Evolutionary conservation across 2,113 vertebrate genomes (phyloP), one percentile per base, ranked within the genome.

Genomic region (Platycercus adscitus): DNA sequence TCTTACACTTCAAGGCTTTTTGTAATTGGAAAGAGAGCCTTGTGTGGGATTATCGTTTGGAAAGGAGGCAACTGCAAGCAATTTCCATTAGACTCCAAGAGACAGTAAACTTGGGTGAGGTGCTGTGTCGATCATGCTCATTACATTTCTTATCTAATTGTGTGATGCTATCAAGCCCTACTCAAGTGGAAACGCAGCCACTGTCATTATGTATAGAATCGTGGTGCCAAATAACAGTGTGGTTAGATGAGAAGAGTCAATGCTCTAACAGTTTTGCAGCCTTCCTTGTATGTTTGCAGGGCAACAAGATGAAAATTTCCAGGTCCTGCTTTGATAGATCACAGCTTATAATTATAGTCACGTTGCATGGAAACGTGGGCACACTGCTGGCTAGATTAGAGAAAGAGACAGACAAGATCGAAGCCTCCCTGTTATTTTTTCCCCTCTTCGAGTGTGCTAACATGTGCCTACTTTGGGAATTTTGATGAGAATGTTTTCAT

Each of bases 291-390:
- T 50, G 49, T 80, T 91, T 97, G 53, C 63, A 78, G 71, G 64
- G 88, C 86, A 91, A 17, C 69, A 82, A 43, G 31, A 89, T 75
- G 69, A 96, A 91, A 84, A 84, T 85, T 87, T 91, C 84, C 69
- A 82, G 93, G 89, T 96, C 78, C 58, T 76, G 39, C 73, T 91
- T 89, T 91, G 77, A 71, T 76, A 72, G 89, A 91, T 89, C 65
- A 35, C 73, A 81, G 69, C 21, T 95, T 85, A 68, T 76, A 95
- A 95, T 95, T 93, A 89, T 13, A 91, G 65, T 93, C 94, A 96
- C 33, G 7, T 94, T 92, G 86, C 81, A 41, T 41, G 70, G 52
- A 70, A 92, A 79, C 4, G 17, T 91, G 91, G 81, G 86, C 73
- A 91, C 50, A 2, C 77, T 89, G 91, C 86, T 95, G 86, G 70